Base-by-base conservation (phyloP, 2,888 invertebrate species). In the Periphyllus acericola region DNA sequence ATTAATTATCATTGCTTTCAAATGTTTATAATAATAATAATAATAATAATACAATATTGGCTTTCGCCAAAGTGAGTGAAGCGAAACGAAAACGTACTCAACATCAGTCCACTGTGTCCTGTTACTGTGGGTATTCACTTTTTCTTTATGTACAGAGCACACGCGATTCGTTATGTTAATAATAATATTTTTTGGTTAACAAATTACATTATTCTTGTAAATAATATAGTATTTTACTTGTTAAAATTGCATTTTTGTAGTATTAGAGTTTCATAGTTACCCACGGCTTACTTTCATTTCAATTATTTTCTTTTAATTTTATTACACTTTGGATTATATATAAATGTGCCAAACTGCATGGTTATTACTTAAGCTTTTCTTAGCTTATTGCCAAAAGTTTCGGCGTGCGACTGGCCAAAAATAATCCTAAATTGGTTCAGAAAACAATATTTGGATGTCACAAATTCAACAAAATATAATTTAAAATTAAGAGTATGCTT, bases 321-420 rank as follows among this genome's bases (percentile, higher is more conserved):
- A 52, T 78, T 25, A 32, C 76, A 78, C 32, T 46, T 29, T 46
- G 46, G 46, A 34, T 34, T 80, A 66, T 66, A 29, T 80, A 25
- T 40, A 40, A 46, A 46, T 29, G 9, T 6, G 52, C 32, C 32
- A 82, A 72, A 82, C 46, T 21, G 40, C 6, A 19, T 74, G n/a
- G n/a, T 34, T n/a, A 55, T 55, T 55, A 36, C 55, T 83, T 36
- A 36, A 55, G 74, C 72, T 55, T 36, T 83, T 83, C 83, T 83
- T 74, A 36, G 34, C 36, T 55, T 29, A 83, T 74, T 83, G 83
- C 74, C 55, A 74, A 55, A 82, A 55, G 74, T 60, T 36, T 19
- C 19, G 5, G 0, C 8, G 36, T 52, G 25, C 19, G 19, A 29
- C 36, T n/a, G 11, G 83, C 74, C 71, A 83, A 74, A 83, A 74